These are phyloP conservation scores for Hystrix brachyura DNA, from an alignment of 2,113 vertebrate species.

Conservation along the genomic window DNA sequence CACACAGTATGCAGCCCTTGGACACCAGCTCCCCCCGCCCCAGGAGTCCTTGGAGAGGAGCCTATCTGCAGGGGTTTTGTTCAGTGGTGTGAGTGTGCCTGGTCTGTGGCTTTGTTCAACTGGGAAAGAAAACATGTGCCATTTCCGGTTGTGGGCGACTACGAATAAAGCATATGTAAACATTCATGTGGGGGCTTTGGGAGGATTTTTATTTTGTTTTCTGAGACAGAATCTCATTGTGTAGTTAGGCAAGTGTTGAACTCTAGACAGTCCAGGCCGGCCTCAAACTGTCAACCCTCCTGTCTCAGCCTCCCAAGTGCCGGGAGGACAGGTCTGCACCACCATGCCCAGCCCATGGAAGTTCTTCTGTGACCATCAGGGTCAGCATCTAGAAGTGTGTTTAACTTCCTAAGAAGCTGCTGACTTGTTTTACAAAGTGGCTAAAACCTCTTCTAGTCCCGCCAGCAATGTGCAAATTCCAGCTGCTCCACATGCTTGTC, in stretches of 20 bases:
- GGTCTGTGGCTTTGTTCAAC: neutral
- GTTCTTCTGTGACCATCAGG: neutral
- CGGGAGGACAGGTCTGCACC: neutral
- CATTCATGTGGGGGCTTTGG: neutral
- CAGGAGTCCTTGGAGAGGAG: neutral
- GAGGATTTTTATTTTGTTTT: no score
- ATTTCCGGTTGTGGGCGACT: neutral
- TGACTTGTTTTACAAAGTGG: neutral
- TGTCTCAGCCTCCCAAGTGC: neutral
- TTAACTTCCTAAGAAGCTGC: neutral
- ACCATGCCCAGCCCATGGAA: neutral
- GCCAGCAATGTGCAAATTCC: neutral
- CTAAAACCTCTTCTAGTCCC: neutral
- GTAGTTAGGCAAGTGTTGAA: neutral
- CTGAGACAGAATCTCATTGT: neutral
- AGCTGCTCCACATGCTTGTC: neutral
- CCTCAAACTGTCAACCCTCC: neutral
- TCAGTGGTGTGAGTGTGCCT: rapidly evolving
- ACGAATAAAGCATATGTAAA: neutral
- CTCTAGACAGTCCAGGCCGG: neutral
- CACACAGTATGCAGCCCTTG: neutral
- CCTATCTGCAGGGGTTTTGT: rapidly evolving
- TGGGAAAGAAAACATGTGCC: rapidly evolving
- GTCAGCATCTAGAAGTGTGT: neutral
- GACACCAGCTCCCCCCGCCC: neutral